phyloP scores from a whole-genome alignment of 2,888 invertebrate genomes.

The Xanthorhoe designata region DNA sequence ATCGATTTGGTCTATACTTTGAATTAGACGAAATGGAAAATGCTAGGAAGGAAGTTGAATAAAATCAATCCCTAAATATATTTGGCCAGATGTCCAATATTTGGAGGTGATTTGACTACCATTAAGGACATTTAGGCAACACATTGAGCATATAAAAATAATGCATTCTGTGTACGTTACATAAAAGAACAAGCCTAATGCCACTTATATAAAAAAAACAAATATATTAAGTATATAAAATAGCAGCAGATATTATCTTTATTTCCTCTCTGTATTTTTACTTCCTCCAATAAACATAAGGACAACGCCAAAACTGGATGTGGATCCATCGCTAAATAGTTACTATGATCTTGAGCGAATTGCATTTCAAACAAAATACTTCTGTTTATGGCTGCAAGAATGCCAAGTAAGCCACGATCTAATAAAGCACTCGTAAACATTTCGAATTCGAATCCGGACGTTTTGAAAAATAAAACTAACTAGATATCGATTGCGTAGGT shows the following conservation, averaged over 20 bases:
- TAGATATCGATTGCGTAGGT: too few relatives aligned
- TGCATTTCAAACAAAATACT: conserved; percentile 22
- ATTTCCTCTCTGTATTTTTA: not conserved
- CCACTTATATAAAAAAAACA: too few relatives aligned
- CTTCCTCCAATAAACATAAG: not conserved
- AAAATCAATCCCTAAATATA: too few relatives aligned
- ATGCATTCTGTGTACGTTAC: not conserved
- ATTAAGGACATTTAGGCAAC: too few relatives aligned
- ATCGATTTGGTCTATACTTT: too few relatives aligned
- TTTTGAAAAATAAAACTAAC: too few relatives aligned
- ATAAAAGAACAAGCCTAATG: too few relatives aligned
- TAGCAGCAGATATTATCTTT: not conserved
- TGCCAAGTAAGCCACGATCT: conserved; percentile 2
- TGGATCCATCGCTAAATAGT: not conserved
- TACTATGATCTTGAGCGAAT: conserved; percentile 24
- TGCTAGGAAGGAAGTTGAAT: too few relatives aligned
- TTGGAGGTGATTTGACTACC: too few relatives aligned
- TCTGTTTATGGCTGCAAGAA: conserved; percentile 16
- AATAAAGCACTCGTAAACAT: not conserved
- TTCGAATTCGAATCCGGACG: too few relatives aligned
- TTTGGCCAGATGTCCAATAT: too few relatives aligned
- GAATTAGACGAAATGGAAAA: not conserved
- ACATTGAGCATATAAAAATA: not conserved
- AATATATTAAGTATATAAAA: too few relatives aligned
- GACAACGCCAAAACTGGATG: not conserved